These are phyloP conservation scores for Galbula dea DNA, from an alignment of 2,113 vertebrate genomes.

Conservation along the genomic window DNA sequence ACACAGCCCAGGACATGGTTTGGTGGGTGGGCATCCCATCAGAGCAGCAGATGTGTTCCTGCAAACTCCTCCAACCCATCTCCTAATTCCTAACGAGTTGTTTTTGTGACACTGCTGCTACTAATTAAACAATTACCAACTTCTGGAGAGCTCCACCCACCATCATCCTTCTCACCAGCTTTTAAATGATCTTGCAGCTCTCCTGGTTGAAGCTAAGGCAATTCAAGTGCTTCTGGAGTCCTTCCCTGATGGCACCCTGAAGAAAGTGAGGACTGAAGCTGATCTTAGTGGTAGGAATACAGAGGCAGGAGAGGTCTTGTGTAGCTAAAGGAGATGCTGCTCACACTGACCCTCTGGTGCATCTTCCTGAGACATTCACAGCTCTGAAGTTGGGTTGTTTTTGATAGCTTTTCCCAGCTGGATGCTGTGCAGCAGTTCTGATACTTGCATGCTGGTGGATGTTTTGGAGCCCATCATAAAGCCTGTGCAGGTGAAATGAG, in stretches of 20 bases:
- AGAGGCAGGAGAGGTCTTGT: accelerated
- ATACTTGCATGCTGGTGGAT: accelerated
- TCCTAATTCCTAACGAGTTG: background rate
- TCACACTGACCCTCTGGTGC: too few species aligned
- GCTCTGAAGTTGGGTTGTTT: background rate
- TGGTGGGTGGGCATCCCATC: background rate
- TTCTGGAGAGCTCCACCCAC: background rate
- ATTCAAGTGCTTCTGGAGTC: background rate
- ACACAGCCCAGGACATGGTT: too few species aligned
- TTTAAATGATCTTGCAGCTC: background rate
- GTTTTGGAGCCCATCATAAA: background rate
- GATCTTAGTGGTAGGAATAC: accelerated
- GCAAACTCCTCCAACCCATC: background rate
- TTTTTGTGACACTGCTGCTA: background rate
- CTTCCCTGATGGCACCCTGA: background rate
- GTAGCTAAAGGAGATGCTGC: background rate
- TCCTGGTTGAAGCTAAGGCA: background rate
- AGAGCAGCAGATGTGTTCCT: background rate
- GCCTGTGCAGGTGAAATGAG: background rate
- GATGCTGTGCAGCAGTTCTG: background rate
- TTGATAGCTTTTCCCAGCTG: background rate
- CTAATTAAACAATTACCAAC: background rate
- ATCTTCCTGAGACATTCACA: background rate
- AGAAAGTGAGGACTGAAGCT: background rate
- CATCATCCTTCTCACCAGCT: background rate